Evolutionary conservation across 2,888 invertebrate genomes (phyloP).

Genomic region (Coecobrya sp.): DNA sequence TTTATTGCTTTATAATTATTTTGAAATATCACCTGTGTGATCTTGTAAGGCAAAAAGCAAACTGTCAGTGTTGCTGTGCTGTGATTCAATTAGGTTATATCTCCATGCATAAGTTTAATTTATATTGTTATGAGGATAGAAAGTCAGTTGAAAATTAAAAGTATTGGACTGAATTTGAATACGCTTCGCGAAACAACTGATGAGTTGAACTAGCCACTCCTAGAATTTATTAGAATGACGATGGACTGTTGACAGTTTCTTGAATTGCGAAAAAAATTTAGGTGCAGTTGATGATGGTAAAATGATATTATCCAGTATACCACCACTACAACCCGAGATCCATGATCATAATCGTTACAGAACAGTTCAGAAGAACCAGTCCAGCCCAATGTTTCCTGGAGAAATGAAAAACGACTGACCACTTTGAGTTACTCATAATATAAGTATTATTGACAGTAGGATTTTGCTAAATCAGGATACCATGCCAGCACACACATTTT

Average conservation of each 20-base stretch:
- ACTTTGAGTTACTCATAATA: background rate
- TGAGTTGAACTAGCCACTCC: no score
- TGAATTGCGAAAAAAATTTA: background rate
- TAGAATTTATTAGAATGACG: no score
- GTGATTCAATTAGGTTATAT: background rate
- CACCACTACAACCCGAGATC: background rate
- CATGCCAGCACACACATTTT: background rate
- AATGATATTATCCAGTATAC: background rate
- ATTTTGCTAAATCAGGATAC: background rate
- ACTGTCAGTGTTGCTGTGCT: background rate
- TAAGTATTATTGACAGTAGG: conserved; percentile 1
- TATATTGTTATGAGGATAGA: no score
- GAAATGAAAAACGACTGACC: conserved; percentile 50
- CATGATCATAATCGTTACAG: background rate
- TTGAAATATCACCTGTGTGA: background rate
- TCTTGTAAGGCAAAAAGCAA: background rate
- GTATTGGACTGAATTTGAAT: no score
- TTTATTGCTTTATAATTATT: background rate
- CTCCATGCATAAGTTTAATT: background rate
- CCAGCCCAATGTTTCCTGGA: background rate
- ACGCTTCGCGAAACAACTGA: no score
- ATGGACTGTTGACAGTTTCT: no score
- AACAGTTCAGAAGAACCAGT: background rate
- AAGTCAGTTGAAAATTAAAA: no score
- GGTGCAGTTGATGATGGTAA: background rate